A percentile compares a stretch with the other conserved stretches of the same genome.
These are phyloP conservation scores for Nineta flava DNA, from an alignment of 2,888 invertebrate genomes.

Conservation along the genomic window DNA sequence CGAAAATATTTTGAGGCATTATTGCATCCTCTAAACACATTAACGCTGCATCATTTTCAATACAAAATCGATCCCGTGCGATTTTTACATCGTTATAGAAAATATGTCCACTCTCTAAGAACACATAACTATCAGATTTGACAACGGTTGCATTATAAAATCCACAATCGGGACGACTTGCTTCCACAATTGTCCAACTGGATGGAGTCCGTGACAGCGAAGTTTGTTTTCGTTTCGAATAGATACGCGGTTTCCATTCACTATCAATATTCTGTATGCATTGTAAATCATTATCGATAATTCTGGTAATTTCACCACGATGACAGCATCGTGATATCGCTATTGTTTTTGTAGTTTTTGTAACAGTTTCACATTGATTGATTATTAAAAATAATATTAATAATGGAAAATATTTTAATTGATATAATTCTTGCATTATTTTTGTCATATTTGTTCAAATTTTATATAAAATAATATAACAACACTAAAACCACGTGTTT, in stretches of 20 bases:
- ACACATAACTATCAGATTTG: not conserved
- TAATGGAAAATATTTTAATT: slow-evolving; percentile 5
- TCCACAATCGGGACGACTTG: slow-evolving; percentile 24
- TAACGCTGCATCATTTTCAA: slow-evolving; percentile 46
- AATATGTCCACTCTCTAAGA: slow-evolving; percentile 45
- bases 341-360: slow-evolving; percentile 19
- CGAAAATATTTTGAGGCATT: slow-evolving; percentile 15
- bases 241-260: slow-evolving; percentile 41
- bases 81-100: slow-evolving; percentile 22
- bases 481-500: not conserved
- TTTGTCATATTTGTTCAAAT: not conserved
- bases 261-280: slow-evolving; percentile 21
- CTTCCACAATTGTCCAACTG: slow-evolving; percentile 31
- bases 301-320: slow-evolving; percentile 31
- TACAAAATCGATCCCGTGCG: slow-evolving; percentile 46
- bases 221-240: slow-evolving; percentile 30
- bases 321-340: slow-evolving; percentile 37
- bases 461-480: not conserved
- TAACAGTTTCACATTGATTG: slow-evolving; percentile 13
- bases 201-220: slow-evolving; percentile 31
- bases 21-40: slow-evolving; percentile 34
- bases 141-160: slow-evolving; percentile 25
- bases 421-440: slow-evolving; percentile 1
- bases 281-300: slow-evolving; percentile 24
- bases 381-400: slow-evolving; percentile 6